These are phyloP conservation scores for Polia nebulosa DNA, from an alignment of 2,888 invertebrate species.

Conservation along the genomic window DNA sequence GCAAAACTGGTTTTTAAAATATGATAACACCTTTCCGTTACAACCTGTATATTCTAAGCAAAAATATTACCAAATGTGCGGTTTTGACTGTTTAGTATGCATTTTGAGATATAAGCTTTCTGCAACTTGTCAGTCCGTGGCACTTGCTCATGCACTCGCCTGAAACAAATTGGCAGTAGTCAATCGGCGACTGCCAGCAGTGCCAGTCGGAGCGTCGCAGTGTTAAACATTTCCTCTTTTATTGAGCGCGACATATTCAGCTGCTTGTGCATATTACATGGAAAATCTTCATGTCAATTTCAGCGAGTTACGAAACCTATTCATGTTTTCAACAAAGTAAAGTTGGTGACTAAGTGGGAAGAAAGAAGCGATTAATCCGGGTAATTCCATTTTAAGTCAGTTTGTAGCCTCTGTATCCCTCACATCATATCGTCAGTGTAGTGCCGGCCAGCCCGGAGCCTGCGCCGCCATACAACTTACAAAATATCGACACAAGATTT, in stretches of 20 bases:
- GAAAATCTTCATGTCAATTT: background rate
- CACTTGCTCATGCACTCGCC: background rate
- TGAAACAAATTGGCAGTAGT: constrained; percentile 16
- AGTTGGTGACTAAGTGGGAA: background rate
- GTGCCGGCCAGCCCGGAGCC: background rate
- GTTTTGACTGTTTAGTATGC: background rate
- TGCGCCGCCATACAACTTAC: background rate
- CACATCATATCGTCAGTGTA: background rate
- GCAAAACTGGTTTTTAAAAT: too few relatives aligned
- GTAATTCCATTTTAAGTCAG: background rate
- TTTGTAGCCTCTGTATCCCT: background rate
- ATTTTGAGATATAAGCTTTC: background rate
- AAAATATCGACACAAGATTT: background rate
- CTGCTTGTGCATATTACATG: background rate
- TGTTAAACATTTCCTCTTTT: constrained; percentile 6
- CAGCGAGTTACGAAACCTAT: background rate
- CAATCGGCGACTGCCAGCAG: background rate
- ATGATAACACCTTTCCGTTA: background rate
- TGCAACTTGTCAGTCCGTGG: background rate
- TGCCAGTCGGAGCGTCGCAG: background rate
- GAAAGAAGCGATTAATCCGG: background rate
- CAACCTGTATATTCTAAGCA: background rate
- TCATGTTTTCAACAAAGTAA: background rate
- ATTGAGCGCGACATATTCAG: constrained; percentile 5
- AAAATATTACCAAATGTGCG: background rate